phyloP scores from a whole-genome alignment of 2,888 invertebrate species.

The Thera britannica region DNA sequence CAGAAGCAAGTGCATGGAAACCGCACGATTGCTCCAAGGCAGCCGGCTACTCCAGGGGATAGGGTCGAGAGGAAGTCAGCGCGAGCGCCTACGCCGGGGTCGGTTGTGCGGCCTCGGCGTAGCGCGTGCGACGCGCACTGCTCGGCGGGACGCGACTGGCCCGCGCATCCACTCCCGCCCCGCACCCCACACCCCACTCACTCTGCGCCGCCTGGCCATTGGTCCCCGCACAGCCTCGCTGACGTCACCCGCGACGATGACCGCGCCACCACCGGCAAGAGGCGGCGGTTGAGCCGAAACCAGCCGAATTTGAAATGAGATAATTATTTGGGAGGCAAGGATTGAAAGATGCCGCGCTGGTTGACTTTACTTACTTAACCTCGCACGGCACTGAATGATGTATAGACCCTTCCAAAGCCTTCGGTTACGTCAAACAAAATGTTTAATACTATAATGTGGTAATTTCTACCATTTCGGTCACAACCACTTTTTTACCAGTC shows the following conservation, averaged over 20 bases:
- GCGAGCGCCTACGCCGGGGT: slow-evolving; percentile 46
- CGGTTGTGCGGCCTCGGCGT: slow-evolving; percentile 54
- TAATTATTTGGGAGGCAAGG: slow-evolving; percentile 18
- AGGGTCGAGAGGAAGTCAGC: slow-evolving; percentile 32
- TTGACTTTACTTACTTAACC: not conserved
- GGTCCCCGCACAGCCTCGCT: slow-evolving; percentile 67
- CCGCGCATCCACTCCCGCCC: slow-evolving; percentile 59
- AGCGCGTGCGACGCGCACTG: slow-evolving; percentile 65
- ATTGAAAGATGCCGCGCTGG: slow-evolving; percentile 3
- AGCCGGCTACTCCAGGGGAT: slow-evolving; percentile 37
- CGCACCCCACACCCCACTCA: slow-evolving; percentile 45
- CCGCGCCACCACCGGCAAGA: slow-evolving; percentile 45
- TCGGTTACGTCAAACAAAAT: too few relatives aligned
- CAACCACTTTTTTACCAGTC: slow-evolving; percentile 3
- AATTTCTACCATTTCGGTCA: slow-evolving; percentile 9
- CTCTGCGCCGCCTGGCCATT: slow-evolving; percentile 56
- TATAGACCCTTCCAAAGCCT: not conserved
- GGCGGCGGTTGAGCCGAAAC: slow-evolving; percentile 29
- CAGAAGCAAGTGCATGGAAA: slow-evolving; percentile 40
- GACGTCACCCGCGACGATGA: slow-evolving; percentile 67
- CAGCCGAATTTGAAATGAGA: slow-evolving; percentile 24
- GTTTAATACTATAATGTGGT: not conserved
- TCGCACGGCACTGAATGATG: not conserved
- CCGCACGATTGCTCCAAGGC: slow-evolving; percentile 60
- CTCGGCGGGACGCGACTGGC: slow-evolving; percentile 70